Conservation (phyloP, 23 tunicate species). For the Botrylloides violaceus region DNA sequence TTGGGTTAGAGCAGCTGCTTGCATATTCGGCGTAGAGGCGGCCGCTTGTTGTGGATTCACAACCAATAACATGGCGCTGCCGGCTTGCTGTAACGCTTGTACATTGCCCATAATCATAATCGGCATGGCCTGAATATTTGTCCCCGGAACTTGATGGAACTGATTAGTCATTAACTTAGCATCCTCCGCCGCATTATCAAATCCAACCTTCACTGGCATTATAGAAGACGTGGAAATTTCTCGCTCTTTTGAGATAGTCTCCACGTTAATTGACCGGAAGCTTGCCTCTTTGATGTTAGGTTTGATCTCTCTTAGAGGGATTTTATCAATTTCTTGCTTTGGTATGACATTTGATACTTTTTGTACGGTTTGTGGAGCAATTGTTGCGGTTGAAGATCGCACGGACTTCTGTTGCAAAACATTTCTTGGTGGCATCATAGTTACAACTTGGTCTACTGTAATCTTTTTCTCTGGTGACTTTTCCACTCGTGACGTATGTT, state of each 20-base stretch:
- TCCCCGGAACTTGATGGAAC: slow-evolving; percentile 62
- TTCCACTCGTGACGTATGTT: not conserved
- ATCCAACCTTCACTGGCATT: slow-evolving; percentile 33
- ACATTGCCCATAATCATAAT: slow-evolving; percentile 85
- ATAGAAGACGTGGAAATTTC: slow-evolving; percentile 39
- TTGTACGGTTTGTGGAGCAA: not conserved
- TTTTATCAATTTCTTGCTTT: not conserved
- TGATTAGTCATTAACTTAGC: slow-evolving; percentile 7
- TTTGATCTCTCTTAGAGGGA: slow-evolving; percentile 22
- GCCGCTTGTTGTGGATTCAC: slow-evolving; percentile 43
- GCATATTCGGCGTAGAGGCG: not conserved
- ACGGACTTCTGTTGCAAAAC: not conserved
- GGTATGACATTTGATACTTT: too few species aligned
- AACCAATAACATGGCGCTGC: slow-evolving; percentile 73
- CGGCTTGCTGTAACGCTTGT: slow-evolving; percentile 62
- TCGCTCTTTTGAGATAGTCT: slow-evolving; percentile 43
- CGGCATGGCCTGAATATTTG: slow-evolving; percentile 89
- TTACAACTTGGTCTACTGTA: too few species aligned
- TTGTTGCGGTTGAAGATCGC: not conserved
- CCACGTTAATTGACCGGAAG: slow-evolving; percentile 12
- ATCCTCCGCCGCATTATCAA: slow-evolving; percentile 11
- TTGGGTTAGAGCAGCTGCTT: slow-evolving; percentile 14
- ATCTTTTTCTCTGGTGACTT: not conserved
- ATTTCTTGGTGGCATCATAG: not conserved
- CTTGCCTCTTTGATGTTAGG: slow-evolving; percentile 5